Percentiles rank a stretch among this genome's conserved stretches.
Evolutionary conservation across 2,797 vertebrate species (phyloP).

Genomic region (Diglossa cyanea): DNA sequence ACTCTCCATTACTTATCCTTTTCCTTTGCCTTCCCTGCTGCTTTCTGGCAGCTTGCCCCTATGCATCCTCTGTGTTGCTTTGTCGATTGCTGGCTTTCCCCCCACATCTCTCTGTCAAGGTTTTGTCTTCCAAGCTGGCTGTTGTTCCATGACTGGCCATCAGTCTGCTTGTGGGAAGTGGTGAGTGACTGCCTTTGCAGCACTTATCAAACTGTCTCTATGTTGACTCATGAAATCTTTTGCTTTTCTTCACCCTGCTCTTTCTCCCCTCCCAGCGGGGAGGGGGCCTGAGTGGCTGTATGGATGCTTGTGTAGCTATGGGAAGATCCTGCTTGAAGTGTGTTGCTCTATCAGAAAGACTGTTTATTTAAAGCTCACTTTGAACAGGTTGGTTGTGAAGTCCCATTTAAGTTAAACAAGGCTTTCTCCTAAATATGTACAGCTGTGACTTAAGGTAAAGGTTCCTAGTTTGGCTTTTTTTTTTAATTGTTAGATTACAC

Average conservation of each 20-base stretch:
- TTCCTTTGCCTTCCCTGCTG: background rate
- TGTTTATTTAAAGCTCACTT: background rate
- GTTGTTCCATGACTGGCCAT: background rate
- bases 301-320: background rate
- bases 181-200: background rate
- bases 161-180: background rate
- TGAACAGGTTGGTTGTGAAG: background rate
- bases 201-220: background rate
- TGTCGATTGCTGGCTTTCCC: background rate
- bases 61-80: fast-evolving
- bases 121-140: background rate
- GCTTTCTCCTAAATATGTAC: background rate
- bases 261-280: background rate
- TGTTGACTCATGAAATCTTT: background rate
- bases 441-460: background rate
- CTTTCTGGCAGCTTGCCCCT: background rate
- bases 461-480: background rate
- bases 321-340: background rate
- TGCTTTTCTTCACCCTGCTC: background rate
- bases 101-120: background rate
- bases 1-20: background rate
- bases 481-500: background rate
- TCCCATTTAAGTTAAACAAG: background rate
- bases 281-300: fast-evolving
- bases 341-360: background rate